Base-by-base conservation (phyloP, 2,888 invertebrate species). In the Thumatha senex region DNA sequence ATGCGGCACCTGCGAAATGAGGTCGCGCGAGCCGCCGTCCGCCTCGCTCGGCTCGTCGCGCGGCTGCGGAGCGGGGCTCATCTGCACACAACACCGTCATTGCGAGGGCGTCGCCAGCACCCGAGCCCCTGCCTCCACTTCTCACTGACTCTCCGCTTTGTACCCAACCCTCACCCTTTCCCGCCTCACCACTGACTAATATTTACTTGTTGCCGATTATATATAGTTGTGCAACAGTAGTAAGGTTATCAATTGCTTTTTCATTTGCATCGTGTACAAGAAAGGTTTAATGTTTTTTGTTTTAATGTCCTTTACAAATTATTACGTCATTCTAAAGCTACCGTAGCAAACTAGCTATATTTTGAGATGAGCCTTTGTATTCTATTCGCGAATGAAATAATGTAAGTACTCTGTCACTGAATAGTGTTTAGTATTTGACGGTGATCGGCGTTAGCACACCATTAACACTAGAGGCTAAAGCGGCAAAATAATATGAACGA, bases 1-100 rank as follows among this genome's bases (percentile, higher is more conserved):
- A 70, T 86, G 89, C 89, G 62, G 84, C 84, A 89, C 89, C 89
- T 89, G 89, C 82, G 89, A 83, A 84, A 81, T 78, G 86, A 89
- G 82, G 88, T 89, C 89, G 76, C 89, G 89, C 74, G 88, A 85
- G 72, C 82, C 80, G 69, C 82, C 77, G 73, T 83, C 89, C 70
- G 85, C 77, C 74, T 83, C 87, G 72, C 76, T 78, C 72, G 88
- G 84, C 84, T 80, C 81, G 87, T 78, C 82, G 71, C 87, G 84
- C 76, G 89, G 88, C 87, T 83, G 84, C 87, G 90, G 90, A 56
- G 76, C 90, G 74, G 90, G 90, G 79, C 86, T 89, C 90, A 90
- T 90, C 90, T 90, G 90, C 87, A 90, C 90, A 89, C 87, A 87
- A 87, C 86, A 81, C 80, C 86, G 82, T 84, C 86, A 86, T 87